Evolutionary conservation across 2,113 vertebrate species (phyloP), one percentile per base, ranked within the genome.

Genomic region (Dromaius novaehollandiae): DNA sequence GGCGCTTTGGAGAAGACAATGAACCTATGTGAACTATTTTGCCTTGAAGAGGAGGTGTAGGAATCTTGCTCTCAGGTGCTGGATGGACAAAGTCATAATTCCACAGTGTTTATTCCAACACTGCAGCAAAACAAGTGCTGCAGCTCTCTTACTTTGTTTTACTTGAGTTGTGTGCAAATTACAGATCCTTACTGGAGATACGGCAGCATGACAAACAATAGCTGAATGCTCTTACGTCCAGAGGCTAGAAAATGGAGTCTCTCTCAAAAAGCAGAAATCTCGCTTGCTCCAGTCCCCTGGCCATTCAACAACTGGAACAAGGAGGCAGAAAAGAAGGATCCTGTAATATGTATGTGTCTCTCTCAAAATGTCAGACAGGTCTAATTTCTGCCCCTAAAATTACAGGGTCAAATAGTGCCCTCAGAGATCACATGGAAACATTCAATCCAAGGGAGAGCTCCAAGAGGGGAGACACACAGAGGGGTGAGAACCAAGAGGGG

Each of bases 331-430:
- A 50, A 68, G 38, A 87, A 78, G 15, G 36, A 80, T 88, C 70
- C 36, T 78, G 46, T 9, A 50, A 28, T 60, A 58, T 44, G 50
- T 82, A 25, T 25, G 20, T 26, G 24, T 18, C n/a, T 75, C 85
- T 78, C 66, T 94, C 40, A 91, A 83, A 94, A 36, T 60, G 87
- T 70, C 46, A 40, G 0, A 2, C n/a, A n/a, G n/a, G 55, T 70
- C 79, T 94, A 81, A 95, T 90, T 94, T 91, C 91, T 81, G 65
- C 36, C 82, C 89, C 78, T 79, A 95, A 93, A 96, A 95, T 55
- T 69, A 81, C 75, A 61, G 73, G 87, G 60, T 93, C 65, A 60
- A 93, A 90, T 65, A 80, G 21, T 68, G 82, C 89, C 76, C 82
- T 93, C 64, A 83, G 60, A 93, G 89, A 90, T 96, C 86, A 60